phyloP scores from a whole-genome alignment of 2,113 vertebrate genomes.

The Tetraodon nigroviridis region DNA sequence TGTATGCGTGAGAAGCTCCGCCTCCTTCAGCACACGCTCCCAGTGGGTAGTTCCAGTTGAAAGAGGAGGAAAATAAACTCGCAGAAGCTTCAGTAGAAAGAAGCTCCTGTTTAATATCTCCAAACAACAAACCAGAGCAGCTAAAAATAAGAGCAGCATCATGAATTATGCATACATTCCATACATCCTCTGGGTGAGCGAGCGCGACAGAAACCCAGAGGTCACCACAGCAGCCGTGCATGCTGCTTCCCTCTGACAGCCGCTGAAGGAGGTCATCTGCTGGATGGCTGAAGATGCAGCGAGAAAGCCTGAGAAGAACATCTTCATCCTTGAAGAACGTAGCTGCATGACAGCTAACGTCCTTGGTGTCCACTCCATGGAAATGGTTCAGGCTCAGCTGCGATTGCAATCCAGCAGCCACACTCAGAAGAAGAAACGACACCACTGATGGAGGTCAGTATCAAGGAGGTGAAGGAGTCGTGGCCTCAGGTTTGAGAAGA shows the following conservation, averaged over 20 bases:
- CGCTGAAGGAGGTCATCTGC: conserved; percentile 27
- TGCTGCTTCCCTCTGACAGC: conserved; percentile 27
- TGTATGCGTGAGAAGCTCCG: background rate
- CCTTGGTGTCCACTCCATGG: too few species aligned
- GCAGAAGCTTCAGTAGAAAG: conserved; percentile 50
- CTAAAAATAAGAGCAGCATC: conserved; percentile 60
- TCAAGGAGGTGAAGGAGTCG: conserved; percentile 29
- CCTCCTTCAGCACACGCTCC: conserved; percentile 12
- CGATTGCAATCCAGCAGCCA: too few species aligned
- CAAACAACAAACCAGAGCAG: conserved; percentile 44
- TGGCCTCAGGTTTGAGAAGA: conserved; percentile 26
- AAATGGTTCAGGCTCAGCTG: too few species aligned
- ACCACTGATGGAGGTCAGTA: conserved; percentile 33
- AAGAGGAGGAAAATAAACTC: conserved; percentile 38
- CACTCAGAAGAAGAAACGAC: conserved; percentile 50
- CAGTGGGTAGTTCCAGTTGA: conserved; percentile 14
- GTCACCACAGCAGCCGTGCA: conserved; percentile 43
- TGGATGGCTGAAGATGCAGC: conserved; percentile 1
- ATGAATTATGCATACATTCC: conserved; percentile 65
- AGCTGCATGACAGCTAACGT: too few species aligned
- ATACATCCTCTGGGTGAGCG: conserved; percentile 42
- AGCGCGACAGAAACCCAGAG: conserved; percentile 50
- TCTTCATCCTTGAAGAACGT: too few species aligned
- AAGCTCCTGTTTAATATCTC: conserved; percentile 42
- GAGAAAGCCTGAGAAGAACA: background rate